phyloP scores from a whole-genome alignment of 92 coral and sea anemone genomes.

The Porites cylindrica region DNA sequence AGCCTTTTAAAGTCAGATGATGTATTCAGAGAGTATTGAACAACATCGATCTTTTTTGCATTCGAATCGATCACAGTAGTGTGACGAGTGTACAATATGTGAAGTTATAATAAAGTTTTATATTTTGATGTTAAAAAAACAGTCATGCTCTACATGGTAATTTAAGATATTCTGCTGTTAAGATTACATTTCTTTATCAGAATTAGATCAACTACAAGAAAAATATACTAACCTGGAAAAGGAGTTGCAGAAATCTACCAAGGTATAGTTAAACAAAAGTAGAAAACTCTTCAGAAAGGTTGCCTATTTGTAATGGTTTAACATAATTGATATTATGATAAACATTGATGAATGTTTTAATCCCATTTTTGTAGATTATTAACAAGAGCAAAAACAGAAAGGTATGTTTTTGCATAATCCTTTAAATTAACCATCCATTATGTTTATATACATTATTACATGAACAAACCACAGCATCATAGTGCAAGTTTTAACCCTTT shows the following conservation, averaged over 20 bases:
- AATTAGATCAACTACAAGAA: slow-evolving; percentile 82
- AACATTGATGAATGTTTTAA: too few relatives aligned
- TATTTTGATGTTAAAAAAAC: too few relatives aligned
- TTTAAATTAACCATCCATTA: too few relatives aligned
- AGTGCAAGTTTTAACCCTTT: background rate
- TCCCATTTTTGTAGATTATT: slow-evolving; percentile 70
- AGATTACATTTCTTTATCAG: slow-evolving; percentile 40
- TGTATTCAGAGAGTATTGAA: too few relatives aligned
- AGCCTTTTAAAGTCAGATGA: background rate
- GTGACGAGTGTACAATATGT: too few relatives aligned
- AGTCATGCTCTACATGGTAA: too few relatives aligned
- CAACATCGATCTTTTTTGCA: too few relatives aligned
- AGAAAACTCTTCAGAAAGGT: background rate
- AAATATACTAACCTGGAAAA: slow-evolving; percentile 76
- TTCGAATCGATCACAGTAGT: too few relatives aligned
- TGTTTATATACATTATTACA: too few relatives aligned
- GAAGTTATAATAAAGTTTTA: too few relatives aligned
- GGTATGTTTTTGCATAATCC: slow-evolving; percentile 56
- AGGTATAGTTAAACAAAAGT: slow-evolving; percentile 41
- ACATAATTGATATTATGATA: background rate
- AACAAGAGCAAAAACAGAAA: slow-evolving; percentile 96
- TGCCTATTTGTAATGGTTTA: too few relatives aligned
- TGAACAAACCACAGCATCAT: background rate
- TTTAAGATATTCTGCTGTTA: too few relatives aligned
- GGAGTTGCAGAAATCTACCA: slow-evolving; percentile 84